phyloP scores from a whole-genome alignment of 2,888 invertebrate species.

The Sinodicranocentrus sp. region DNA sequence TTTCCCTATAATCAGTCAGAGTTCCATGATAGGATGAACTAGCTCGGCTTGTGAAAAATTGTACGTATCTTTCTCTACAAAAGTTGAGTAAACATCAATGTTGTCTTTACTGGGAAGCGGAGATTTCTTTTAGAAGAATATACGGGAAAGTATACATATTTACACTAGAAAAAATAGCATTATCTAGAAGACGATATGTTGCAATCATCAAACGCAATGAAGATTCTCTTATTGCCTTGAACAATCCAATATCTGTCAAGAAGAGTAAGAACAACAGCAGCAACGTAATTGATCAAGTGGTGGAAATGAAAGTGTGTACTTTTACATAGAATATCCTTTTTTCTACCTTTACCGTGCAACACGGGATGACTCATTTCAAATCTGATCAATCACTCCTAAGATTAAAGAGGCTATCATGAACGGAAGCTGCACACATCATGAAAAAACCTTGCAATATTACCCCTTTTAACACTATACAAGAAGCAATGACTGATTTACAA shows the following conservation, averaged over 20 bases:
- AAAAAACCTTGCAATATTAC: neutral
- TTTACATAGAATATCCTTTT: too few relatives aligned
- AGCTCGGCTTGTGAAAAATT: too few relatives aligned
- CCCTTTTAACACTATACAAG: neutral
- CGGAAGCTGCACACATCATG: neutral
- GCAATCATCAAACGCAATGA: slow-evolving; percentile 4
- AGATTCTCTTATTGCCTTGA: neutral
- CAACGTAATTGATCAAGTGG: slow-evolving; percentile 14
- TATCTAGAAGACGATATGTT: neutral
- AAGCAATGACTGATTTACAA: slow-evolving; percentile 41
- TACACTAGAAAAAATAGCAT: neutral
- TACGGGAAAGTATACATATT: too few relatives aligned
- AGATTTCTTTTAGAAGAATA: neutral
- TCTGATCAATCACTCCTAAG: neutral
- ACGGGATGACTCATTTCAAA: neutral
- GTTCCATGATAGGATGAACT: neutral
- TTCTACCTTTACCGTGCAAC: too few relatives aligned
- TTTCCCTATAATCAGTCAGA: neutral
- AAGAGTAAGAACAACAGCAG: neutral
- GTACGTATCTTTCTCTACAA: too few relatives aligned
- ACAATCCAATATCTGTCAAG: slow-evolving; percentile 14
- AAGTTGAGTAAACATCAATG: too few relatives aligned
- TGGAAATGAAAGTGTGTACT: too few relatives aligned
- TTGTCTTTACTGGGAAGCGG: neutral
- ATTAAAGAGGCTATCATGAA: neutral